These are phyloP conservation scores for Ceratina japonica DNA, from an alignment of 1,140 invertebrate genomes.

Conservation along the genomic window DNA sequence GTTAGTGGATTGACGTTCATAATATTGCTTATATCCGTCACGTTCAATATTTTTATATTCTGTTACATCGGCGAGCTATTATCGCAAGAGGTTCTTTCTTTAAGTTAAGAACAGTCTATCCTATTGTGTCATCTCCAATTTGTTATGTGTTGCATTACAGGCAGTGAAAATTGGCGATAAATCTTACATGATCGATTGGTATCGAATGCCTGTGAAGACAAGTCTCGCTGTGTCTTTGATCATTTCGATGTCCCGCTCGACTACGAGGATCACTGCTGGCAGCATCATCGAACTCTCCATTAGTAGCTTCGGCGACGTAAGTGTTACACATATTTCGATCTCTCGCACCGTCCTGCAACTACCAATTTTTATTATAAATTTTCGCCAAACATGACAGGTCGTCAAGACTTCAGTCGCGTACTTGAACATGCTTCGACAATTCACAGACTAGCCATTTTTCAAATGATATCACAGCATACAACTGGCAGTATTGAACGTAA, in stretches of 20 bases:
- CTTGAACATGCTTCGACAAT: no score
- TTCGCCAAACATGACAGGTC: no score
- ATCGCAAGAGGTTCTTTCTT: constrained; percentile 55
- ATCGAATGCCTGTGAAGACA: constrained; percentile 49
- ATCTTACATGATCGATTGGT: constrained; percentile 64
- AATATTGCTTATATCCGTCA: constrained; percentile 50
- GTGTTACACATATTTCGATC: constrained; percentile 10
- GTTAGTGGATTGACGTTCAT: constrained; percentile 37
- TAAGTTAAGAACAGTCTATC: no score
- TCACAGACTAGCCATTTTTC: no score
- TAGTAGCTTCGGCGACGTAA: constrained; percentile 61
- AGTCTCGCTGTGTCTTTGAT: constrained; percentile 56
- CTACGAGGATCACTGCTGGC: constrained; percentile 62
- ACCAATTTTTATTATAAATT: no score
- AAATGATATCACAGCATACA: no score
- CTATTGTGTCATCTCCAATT: neutral
- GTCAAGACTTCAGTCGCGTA: no score
- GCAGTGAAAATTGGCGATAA: constrained; percentile 63
- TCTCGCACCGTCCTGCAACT: no score
- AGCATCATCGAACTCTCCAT: constrained; percentile 59
- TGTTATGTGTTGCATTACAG: constrained; percentile 6
- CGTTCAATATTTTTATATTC: constrained; percentile 68
- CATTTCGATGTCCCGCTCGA: constrained; percentile 58
- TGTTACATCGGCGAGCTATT: constrained; percentile 68
- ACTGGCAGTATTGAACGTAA: no score